Conservation (phyloP, 2,888 invertebrate genomes). For the Drosophila bunnanda region DNA sequence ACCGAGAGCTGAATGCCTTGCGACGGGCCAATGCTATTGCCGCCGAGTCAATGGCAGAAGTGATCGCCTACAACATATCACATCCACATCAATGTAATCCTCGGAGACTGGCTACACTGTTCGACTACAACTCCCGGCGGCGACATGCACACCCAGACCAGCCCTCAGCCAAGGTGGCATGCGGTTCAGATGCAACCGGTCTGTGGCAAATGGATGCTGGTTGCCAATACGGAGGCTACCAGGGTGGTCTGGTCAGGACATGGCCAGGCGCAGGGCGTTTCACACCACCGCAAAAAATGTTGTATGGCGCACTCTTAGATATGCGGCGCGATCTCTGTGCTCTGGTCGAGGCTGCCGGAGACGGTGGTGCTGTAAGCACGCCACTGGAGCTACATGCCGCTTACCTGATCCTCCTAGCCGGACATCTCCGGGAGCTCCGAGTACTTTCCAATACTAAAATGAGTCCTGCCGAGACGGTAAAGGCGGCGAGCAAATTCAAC, state of each 20-base stretch:
- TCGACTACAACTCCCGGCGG: conserved; percentile 42
- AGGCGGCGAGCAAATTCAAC: conserved; percentile 19
- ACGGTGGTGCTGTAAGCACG: conserved; percentile 10
- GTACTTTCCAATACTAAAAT: conserved; percentile 29
- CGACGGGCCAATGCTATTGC: conserved; percentile 47
- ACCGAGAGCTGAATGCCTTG: conserved; percentile 34
- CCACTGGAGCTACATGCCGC: conserved; percentile 41
- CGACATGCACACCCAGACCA: conserved; percentile 29
- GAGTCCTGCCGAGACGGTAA: conserved; percentile 6
- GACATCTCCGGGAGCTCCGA: conserved; percentile 37
- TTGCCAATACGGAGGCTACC: conserved; percentile 61
- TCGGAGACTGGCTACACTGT: conserved; percentile 5
- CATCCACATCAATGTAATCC: conserved; percentile 10
- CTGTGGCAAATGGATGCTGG: conserved; percentile 52
- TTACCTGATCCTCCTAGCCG: conserved; percentile 39
- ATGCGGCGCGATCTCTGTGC: conserved; percentile 41
- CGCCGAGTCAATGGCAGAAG: conserved; percentile 45
- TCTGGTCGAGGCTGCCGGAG: conserved; percentile 17
- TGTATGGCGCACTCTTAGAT: conserved; percentile 54
- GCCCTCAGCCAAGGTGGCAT: conserved; percentile 27
- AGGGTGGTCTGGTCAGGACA: conserved; percentile 50
- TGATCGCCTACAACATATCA: conserved; percentile 31
- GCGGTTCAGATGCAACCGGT: not conserved
- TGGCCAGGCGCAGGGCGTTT: conserved; percentile 57
- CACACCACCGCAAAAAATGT: conserved; percentile 51